Conservation (phyloP, 2,888 invertebrate genomes). For the Nebria salina region DNA sequence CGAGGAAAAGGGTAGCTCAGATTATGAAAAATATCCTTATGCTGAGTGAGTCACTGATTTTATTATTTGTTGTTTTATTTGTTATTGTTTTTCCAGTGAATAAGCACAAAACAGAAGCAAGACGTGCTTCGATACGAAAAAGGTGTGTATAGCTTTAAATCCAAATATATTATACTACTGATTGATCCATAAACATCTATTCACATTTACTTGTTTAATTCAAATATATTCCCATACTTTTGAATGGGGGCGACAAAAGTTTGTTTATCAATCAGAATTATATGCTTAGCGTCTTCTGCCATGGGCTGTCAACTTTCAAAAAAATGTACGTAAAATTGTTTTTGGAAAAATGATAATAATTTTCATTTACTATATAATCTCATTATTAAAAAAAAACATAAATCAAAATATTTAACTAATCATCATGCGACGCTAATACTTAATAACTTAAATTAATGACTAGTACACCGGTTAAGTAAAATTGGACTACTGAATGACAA, state of each 20-base stretch:
- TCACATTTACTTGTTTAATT: background rate
- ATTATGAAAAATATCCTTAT: constrained; percentile 51
- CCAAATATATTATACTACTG: background rate
- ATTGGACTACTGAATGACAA: no score
- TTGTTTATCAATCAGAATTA: background rate
- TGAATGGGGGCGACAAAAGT: background rate
- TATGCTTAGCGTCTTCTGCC: background rate
- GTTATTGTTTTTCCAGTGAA: background rate
- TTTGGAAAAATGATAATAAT: background rate
- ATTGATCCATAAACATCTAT: background rate
- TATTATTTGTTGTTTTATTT: background rate
- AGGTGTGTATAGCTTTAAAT: background rate
- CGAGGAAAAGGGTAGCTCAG: constrained; percentile 53
- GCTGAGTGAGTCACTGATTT: constrained; percentile 46
- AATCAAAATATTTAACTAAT: background rate
- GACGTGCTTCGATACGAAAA: background rate
- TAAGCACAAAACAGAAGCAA: background rate
- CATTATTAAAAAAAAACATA: background rate
- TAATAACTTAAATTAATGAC: no score
- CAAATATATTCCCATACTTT: background rate
- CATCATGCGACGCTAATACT: background rate
- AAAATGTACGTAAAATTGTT: background rate
- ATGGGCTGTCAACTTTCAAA: background rate
- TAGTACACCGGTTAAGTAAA: no score
- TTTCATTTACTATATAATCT: background rate